Conservation (phyloP, 2,113 vertebrate genomes). For the Saccopteryx leptura region DNA sequence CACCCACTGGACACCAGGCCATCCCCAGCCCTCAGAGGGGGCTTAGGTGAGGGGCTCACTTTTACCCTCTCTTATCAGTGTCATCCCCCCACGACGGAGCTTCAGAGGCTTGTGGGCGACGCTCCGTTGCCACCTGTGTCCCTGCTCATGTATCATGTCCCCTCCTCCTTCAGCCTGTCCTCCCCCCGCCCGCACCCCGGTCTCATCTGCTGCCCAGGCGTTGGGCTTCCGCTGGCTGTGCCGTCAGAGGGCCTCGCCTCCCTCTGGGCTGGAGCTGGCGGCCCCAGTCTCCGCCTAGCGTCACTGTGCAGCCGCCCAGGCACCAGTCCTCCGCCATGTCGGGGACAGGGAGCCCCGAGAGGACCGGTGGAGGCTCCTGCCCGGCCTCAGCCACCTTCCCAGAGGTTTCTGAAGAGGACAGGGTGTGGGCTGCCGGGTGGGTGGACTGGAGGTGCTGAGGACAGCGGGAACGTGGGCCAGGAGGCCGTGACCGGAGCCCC, state of each 20-base stretch:
- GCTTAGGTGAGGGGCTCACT: not conserved
- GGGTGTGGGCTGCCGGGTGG: not conserved
- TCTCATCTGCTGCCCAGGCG: not conserved
- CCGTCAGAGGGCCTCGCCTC: too few species aligned
- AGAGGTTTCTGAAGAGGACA: not conserved
- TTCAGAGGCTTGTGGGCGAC: accelerated
- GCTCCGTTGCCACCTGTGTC: accelerated
- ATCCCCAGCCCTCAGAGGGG: not conserved
- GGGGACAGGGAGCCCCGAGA: too few species aligned
- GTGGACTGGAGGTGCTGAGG: not conserved
- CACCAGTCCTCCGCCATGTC: accelerated
- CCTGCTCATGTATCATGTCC: accelerated
- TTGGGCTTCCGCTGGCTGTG: not conserved
- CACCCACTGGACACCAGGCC: not conserved
- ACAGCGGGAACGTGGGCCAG: not conserved
- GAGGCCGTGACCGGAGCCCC: not conserved
- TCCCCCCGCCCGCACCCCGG: too few species aligned
- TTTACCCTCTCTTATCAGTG: not conserved
- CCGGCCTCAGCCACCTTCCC: not conserved
- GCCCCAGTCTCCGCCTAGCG: not conserved
- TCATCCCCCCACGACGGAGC: not conserved
- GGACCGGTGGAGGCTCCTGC: not conserved
- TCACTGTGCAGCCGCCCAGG: accelerated
- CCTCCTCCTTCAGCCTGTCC: accelerated
- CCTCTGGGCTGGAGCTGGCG: accelerated